A percentile compares a stretch with the other conserved stretches of the same genome.
Evolutionary conservation across 2,113 vertebrate species (phyloP).

Genomic region (Micronycteris hirsuta): DNA sequence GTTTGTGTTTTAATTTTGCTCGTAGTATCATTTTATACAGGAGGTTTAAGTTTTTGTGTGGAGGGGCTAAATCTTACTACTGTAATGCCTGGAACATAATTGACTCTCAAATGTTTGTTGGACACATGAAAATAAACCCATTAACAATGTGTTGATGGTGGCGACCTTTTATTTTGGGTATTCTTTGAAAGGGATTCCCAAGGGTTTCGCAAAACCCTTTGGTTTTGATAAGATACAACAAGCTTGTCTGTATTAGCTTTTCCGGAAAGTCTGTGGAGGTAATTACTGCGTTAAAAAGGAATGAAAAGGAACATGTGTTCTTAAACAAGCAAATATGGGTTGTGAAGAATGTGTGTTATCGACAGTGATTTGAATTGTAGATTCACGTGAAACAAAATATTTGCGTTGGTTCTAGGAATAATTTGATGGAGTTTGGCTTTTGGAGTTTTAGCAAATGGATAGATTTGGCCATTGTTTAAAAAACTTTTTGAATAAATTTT

Average conservation of each 20-base stretch:
- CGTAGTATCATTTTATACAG: not conserved
- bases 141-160: not conserved
- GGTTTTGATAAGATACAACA: not conserved
- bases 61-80: not conserved
- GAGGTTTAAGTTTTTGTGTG: not conserved
- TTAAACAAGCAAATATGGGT: not conserved
- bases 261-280: not conserved
- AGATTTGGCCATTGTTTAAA: conserved; percentile 12
- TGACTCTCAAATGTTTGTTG: not conserved
- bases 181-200: not conserved
- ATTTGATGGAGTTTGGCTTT: not conserved
- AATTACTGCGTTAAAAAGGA: not conserved
- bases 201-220: not conserved
- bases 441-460: conserved; percentile 13
- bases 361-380: not conserved
- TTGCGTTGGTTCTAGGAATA: conserved; percentile 16
- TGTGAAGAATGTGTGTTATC: not conserved
- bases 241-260: not conserved
- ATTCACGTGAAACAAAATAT: not conserved
- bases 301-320: not conserved
- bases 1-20: conserved; percentile 10
- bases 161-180: not conserved
- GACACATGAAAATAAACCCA: conserved; percentile 7
- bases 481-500: not conserved
- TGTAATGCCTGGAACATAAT: not conserved